Conservation (phyloP, 2,797 vertebrate genomes). For the Sebastes cheni region DNA sequence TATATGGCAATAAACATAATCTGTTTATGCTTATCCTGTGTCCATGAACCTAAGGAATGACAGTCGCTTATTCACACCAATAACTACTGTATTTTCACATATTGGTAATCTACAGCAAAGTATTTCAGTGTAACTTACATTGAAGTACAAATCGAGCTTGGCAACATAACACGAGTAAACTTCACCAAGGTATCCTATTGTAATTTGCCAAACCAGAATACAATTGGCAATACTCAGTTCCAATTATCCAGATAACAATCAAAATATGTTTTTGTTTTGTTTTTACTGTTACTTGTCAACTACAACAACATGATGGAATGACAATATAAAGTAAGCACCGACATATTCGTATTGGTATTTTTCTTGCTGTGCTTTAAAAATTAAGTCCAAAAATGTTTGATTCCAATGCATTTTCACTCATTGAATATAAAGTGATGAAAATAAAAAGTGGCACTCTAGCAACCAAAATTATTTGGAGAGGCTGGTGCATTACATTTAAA, state of each 20-base stretch:
- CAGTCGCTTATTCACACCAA: constrained; percentile 60
- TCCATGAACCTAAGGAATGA: constrained; percentile 37
- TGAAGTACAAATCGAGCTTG: constrained; percentile 3
- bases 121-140: constrained; percentile 41
- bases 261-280: background rate
- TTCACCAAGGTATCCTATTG: constrained; percentile 50
- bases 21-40: constrained; percentile 27
- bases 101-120: constrained; percentile 45
- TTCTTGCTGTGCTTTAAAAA: constrained; percentile 27
- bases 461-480: background rate
- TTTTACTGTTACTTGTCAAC: constrained; percentile 26
- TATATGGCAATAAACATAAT: constrained; percentile 41
- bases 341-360: constrained; percentile 9
- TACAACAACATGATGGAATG: constrained; percentile 25
- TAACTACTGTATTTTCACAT: constrained; percentile 45
- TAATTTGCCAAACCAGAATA: constrained; percentile 7
- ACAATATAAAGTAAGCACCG: constrained; percentile 2
- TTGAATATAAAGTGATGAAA: constrained; percentile 1
- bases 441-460: background rate
- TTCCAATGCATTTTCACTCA: constrained; percentile 18
- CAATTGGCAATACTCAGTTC: background rate
- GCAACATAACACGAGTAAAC: constrained; percentile 65
- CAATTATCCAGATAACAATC: constrained; percentile 11
- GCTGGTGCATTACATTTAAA: constrained; percentile 15
- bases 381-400: background rate